Base-by-base conservation (phyloP, 2,113 vertebrate genomes). In the Mesitornis unicolor region DNA sequence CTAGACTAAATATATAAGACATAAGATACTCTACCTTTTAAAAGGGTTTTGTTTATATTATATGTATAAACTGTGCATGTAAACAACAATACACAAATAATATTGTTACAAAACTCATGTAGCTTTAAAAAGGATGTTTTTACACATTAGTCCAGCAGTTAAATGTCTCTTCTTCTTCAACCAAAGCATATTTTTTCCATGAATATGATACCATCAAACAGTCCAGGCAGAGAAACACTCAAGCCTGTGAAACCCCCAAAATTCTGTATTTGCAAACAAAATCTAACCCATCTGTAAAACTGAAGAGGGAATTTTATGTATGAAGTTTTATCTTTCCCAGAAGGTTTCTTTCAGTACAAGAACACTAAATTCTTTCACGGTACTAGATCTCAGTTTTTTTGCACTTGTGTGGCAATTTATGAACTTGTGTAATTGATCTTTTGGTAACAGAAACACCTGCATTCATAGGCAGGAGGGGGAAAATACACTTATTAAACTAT, bases 231-330 rank as follows among this genome's bases (percentile, higher is more conserved):
- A 24, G 28, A 90, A 94, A 71, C 10, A 26, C 19, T 21, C 7
- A 51, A 56, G 14, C 5, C 16, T 65, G 69, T 6, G 18, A 80
- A 73, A 8, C 2, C 9, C 1, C 0, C 6, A 36, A 67, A 60
- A 36, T 12, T 67, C 43, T 69, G 21, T 4, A 64, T 76, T 85
- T 65, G 3, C 15, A 70, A 69, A 54, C 6, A 79, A 73, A 89
- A 73, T 61, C 14, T 16, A 80, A 38, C 3, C 6, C 4, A 19
- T 53, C 4, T 6, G 10, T 48, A 89, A 50, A 19, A 47, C 5
- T 6, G 2, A 63, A 50, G 17, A 68, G 5, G 8, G 7, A 59
- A 35, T 47, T 63, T 64, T 33, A 24, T 64, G 12, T 18, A 11
- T 45, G 22, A 76, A 9, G 4, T 56, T 87, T 63, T 54, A 24